These are phyloP conservation scores for Nephila pilipes DNA, from an alignment of 1,140 invertebrate species.

Conservation along the genomic window DNA sequence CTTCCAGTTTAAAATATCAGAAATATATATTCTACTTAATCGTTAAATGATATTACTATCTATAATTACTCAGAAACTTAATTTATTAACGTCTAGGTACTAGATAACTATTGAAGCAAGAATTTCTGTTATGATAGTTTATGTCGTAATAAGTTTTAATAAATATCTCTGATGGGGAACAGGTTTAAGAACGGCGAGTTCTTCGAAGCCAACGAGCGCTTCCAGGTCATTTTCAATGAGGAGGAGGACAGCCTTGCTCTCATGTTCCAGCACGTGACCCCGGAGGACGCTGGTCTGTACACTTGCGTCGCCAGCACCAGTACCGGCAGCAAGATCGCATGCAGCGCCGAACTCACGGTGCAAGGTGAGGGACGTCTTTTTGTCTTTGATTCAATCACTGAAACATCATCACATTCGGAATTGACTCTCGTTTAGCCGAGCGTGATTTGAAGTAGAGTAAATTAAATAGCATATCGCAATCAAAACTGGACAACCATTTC, in stretches of 20 bases:
- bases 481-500: too few relatives aligned
- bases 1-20: too few relatives aligned
- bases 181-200: slow-evolving; percentile 91
- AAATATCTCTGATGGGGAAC: not conserved
- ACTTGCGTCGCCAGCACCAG: slow-evolving; percentile 96
- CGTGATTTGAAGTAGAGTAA: too few relatives aligned
- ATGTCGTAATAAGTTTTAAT: not conserved
- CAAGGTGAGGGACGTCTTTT: slow-evolving; percentile 84
- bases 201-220: slow-evolving; percentile 95
- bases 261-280: slow-evolving; percentile 95
- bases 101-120: too few relatives aligned
- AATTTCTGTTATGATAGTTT: not conserved
- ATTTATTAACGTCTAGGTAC: too few relatives aligned
- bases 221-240: slow-evolving; percentile 94
- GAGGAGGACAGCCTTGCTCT: slow-evolving; percentile 95
- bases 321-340: slow-evolving; percentile 95
- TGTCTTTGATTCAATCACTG: too few relatives aligned
- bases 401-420: too few relatives aligned
- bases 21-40: too few relatives aligned
- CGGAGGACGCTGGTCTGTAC: slow-evolving; percentile 95
- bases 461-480: too few relatives aligned
- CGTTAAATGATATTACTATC: too few relatives aligned
- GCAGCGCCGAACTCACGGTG: slow-evolving; percentile 95
- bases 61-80: too few relatives aligned
- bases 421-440: too few relatives aligned